Conservation (phyloP, 2,888 invertebrate genomes). For the Dicranocentrus wangi region DNA sequence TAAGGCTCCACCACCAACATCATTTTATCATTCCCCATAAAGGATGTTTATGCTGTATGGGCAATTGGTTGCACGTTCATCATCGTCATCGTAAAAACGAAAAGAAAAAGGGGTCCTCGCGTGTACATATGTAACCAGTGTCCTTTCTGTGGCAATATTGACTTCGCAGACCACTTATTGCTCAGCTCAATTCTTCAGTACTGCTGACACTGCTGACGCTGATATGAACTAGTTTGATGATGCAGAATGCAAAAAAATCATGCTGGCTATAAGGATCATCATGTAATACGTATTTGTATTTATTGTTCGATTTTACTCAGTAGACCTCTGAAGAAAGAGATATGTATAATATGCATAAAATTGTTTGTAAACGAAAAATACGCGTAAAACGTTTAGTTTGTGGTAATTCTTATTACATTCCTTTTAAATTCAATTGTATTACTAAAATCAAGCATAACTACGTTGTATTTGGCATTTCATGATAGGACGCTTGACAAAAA, state of each 20-base stretch:
- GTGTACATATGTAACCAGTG: background rate
- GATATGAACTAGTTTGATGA: slow-evolving; percentile 7
- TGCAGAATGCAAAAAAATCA: background rate
- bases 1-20: slow-evolving; percentile 29
- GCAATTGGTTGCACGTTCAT: background rate
- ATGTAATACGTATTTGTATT: background rate
- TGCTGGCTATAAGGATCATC: background rate
- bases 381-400: background rate
- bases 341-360: background rate
- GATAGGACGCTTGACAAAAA: no score
- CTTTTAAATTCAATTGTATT: no score
- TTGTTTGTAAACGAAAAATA: background rate
- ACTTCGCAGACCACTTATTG: slow-evolving; percentile 2
- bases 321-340: background rate
- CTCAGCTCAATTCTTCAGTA: background rate
- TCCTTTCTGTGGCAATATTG: background rate
- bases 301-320: background rate
- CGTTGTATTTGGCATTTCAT: no score
- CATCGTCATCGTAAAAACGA: background rate
- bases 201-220: no score
- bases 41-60: background rate
- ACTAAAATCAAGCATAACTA: no score
- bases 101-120: background rate
- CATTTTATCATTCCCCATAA: slow-evolving; percentile 21
- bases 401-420: slow-evolving; percentile 1